These are phyloP conservation scores for Rhinophrynus dorsalis DNA, from an alignment of 2,797 vertebrate genomes.

Conservation along the genomic window DNA sequence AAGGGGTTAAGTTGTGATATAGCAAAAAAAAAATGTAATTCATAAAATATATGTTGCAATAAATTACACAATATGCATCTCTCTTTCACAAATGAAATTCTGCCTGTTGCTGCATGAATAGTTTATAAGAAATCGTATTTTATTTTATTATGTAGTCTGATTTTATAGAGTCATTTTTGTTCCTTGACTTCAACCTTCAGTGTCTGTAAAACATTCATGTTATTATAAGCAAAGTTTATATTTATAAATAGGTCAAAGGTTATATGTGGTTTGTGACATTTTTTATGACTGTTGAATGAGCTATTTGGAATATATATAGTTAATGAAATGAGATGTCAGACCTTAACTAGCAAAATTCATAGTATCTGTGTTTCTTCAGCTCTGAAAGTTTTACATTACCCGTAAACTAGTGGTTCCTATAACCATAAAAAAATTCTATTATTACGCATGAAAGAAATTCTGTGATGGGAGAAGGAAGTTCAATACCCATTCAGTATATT, in stretches of 20 bases:
- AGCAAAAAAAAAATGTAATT: too few relatives aligned
- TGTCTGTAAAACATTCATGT: conserved; percentile 13
- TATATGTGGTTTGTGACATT: conserved; percentile 6
- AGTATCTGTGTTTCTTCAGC: neutral
- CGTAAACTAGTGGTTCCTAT: conserved; percentile 1
- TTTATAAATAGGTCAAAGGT: conserved; percentile 14
- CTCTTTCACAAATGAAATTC: too few relatives aligned
- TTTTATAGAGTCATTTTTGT: conserved; percentile 4
- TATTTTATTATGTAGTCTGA: too few relatives aligned
- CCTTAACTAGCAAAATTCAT: conserved; percentile 26
- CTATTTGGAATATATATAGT: conserved; percentile 18
- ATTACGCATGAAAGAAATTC: conserved; percentile 11
- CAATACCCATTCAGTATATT: neutral
- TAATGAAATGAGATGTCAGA: conserved; percentile 19
- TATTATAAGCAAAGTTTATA: conserved; percentile 15
- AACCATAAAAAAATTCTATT: conserved; percentile 5
- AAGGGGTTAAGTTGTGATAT: too few relatives aligned
- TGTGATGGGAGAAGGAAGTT: neutral
- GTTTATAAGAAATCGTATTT: too few relatives aligned
- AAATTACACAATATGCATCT: too few relatives aligned
- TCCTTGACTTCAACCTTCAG: conserved; percentile 14
- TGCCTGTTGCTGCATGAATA: too few relatives aligned
- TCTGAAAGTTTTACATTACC: conserved; percentile 3
- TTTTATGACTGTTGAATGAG: conserved; percentile 32
- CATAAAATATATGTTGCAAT: too few relatives aligned